These are phyloP conservation scores for Hypothenemus hampei DNA, from an alignment of 1,140 invertebrate species.

Conservation along the genomic window DNA sequence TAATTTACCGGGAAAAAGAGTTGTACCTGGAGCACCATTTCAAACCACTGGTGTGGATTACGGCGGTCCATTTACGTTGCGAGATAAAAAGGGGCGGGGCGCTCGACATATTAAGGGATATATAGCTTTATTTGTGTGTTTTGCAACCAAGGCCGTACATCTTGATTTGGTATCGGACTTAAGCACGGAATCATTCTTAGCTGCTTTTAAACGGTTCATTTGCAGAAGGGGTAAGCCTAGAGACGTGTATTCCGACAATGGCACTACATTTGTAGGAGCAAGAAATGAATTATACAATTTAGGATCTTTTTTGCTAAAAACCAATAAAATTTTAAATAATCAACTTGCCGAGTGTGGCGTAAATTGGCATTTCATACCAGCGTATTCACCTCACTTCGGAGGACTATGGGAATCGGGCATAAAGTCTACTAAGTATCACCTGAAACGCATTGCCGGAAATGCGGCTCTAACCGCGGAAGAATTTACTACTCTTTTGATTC, in stretches of 20 bases:
- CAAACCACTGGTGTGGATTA: conserved; percentile 38
- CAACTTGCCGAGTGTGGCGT: conserved; percentile 1
- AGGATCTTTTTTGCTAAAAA: background rate
- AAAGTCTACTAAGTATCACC: conserved; percentile 42
- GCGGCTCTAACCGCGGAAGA: conserved; percentile 29
- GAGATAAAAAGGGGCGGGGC: conserved; percentile 15
- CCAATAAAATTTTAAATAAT: background rate
- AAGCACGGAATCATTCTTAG: conserved; percentile 29
- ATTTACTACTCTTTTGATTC: conserved; percentile 31
- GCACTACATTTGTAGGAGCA: conserved; percentile 22
- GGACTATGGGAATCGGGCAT: conserved; percentile 46
- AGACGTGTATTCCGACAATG: conserved; percentile 33
- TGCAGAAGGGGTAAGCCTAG: conserved; percentile 32
- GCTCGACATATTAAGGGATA: background rate
- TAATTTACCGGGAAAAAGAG: background rate
- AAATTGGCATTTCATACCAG: conserved; percentile 33
- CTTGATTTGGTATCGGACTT: conserved; percentile 39
- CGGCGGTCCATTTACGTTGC: conserved; percentile 35
- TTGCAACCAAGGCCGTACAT: conserved; percentile 38
- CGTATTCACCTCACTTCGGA: conserved; percentile 45
- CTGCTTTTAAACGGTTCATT: conserved; percentile 37
- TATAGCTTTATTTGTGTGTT: conserved; percentile 38
- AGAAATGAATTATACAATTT: conserved; percentile 7
- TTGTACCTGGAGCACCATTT: conserved; percentile 36
- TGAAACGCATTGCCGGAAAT: conserved; percentile 32